Evolutionary conservation across 2,113 vertebrate species (phyloP).

Genomic region (Otis tarda): DNA sequence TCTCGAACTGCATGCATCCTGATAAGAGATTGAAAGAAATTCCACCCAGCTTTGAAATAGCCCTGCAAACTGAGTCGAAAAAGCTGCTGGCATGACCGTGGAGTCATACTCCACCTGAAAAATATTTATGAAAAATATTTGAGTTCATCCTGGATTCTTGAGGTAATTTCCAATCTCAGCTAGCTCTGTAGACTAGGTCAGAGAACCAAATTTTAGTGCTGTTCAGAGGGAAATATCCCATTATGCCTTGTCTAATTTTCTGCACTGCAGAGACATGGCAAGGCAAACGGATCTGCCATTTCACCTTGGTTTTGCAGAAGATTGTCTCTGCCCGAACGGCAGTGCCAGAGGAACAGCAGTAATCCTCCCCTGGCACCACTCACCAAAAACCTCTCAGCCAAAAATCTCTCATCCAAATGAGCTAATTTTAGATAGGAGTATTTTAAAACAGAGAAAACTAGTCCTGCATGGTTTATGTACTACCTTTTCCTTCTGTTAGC

Average conservation of each 20-base stretch:
- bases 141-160: neutral
- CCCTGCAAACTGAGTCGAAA: neutral
- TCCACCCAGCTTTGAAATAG: neutral
- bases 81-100: neutral
- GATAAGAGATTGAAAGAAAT: neutral
- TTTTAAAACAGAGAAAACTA: conserved; percentile 8
- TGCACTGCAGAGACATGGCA: neutral
- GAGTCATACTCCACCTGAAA: neutral
- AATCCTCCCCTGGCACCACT: neutral
- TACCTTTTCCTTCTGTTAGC: neutral
- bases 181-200: neutral
- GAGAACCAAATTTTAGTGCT: neutral
- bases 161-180: neutral
- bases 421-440: neutral
- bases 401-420: neutral
- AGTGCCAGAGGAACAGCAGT: conserved; percentile 2
- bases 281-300: neutral
- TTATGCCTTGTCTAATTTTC: neutral
- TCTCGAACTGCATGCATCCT: neutral
- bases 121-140: neutral
- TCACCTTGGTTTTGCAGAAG: neutral
- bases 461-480: neutral
- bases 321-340: neutral
- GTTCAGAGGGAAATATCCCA: neutral
- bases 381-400: neutral